Base-by-base conservation (phyloP, 2,888 invertebrate genomes). In the Protodeltote pygarga region DNA sequence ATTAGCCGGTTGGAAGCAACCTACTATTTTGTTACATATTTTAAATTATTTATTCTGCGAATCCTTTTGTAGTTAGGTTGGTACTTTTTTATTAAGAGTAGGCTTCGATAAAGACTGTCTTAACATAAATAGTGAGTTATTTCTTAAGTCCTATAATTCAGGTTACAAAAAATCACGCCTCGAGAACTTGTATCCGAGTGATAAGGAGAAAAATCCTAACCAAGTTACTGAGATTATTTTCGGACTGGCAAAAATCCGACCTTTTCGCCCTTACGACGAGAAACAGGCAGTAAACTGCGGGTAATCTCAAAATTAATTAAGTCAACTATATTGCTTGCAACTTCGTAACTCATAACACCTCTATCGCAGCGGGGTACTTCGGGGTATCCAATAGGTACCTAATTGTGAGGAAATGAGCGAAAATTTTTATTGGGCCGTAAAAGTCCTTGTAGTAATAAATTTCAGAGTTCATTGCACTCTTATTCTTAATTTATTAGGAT, bases 341-440 rank as follows among this genome's bases (percentile, higher is more conserved):
- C 65, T 54, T 69, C 65, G 61, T 71, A 65, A 65, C 49, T 57
- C 37, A 21, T 41, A 64, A 64, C 50, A 51, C 53, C 68, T 58
- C 64, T 19, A 48, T 53, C 54, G 68, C 48, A 10, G 32, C 41
- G 37, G 59, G 51, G 47, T 64, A 48, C 47, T 29, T 39, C n/a
- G n/a, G n/a, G n/a, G n/a, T n/a, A n/a, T n/a, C n/a, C n/a, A n/a
- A n/a, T n/a, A n/a, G n/a, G n/a, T n/a, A n/a, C 50, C 47, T 58
- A 52, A 55, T 62, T 63, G 63, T 54, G 58, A n/a, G 65, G 79
- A 83, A 87, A 85, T 82, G 79, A 81, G 79, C 79, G 81, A 83
- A 85, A 81, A 72, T 81, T 87, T 87, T 88, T 87, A 89, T 86
- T 65, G 78, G 64, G 73, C 74, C 67, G 78, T 89, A 87, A 88